These are phyloP conservation scores for Lepidurus arcticus DNA, from an alignment of 1,140 invertebrate species.

Conservation along the genomic window DNA sequence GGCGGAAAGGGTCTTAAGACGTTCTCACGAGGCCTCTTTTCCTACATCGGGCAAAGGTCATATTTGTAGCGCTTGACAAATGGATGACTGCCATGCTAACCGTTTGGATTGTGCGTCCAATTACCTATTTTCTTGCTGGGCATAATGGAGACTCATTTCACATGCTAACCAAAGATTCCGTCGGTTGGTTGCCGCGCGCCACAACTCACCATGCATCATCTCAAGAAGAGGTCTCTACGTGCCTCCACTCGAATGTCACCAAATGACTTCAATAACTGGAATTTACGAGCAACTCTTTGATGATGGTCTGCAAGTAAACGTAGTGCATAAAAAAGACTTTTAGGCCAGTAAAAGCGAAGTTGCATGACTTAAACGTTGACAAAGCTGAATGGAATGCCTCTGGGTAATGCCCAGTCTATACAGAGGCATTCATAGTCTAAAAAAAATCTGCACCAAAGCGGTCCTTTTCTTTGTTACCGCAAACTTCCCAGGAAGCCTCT, in stretches of 20 bases:
- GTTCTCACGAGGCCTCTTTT: too few relatives aligned
- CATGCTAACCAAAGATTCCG: constrained; percentile 18
- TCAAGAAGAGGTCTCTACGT: neutral
- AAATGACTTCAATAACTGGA: neutral
- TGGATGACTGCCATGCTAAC: neutral
- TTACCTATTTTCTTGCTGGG: neutral
- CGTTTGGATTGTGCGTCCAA: neutral
- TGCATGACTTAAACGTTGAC: neutral
- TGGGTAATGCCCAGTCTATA: neutral
- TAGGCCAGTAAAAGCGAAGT: neutral
- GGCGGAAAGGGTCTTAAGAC: too few relatives aligned
- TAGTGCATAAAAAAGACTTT: neutral
- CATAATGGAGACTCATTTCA: neutral
- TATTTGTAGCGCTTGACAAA: neutral
- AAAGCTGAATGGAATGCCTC: neutral
- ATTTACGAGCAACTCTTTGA: neutral
- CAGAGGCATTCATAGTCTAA: neutral
- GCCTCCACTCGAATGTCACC: neutral
- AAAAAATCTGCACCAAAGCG: neutral
- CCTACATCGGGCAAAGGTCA: too few relatives aligned
- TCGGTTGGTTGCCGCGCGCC: neutral
- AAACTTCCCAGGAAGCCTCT: neutral
- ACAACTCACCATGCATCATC: neutral
- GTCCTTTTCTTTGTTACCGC: neutral
- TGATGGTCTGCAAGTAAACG: neutral